Conservation (phyloP, 1,140 invertebrate genomes). For the Ceratina australensis region DNA sequence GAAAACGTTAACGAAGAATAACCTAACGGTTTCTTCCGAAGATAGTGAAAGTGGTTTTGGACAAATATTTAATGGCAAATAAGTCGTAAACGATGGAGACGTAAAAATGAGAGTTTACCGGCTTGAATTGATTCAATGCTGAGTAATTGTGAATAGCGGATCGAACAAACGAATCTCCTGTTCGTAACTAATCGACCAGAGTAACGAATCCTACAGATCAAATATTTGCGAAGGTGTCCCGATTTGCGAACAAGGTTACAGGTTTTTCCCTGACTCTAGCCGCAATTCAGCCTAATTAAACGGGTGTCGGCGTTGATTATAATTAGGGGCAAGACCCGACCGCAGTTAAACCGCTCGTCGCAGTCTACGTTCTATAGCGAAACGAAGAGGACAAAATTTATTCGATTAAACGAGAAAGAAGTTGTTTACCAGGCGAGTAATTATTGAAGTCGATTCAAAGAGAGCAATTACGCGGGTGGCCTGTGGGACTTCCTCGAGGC, state of each 20-base stretch:
- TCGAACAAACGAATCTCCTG: neutral
- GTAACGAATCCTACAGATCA: neutral
- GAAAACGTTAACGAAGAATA: no score
- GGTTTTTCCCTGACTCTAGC: neutral
- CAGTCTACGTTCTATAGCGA: constrained; percentile 32
- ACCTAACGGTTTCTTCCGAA: neutral
- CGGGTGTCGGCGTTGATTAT: constrained; percentile 26
- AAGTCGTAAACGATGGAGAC: neutral
- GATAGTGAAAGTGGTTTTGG: neutral
- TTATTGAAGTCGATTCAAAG: neutral
- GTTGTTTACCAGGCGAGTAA: neutral
- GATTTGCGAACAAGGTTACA: neutral
- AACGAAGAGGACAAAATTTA: neutral
- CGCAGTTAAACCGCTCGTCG: no score
- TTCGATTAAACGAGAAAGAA: constrained; percentile 5
- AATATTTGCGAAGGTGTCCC: no score
- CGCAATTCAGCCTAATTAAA: constrained; percentile 58
- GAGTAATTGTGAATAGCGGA: neutral
- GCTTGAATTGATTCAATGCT: no score
- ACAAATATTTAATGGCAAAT: neutral
- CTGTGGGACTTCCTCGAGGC: no score
- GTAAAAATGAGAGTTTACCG: neutral
- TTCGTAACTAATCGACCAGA: neutral
- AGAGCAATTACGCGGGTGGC: neutral
- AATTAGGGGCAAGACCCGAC: constrained; percentile 51